Evolutionary conservation across 2,888 invertebrate genomes (phyloP), one percentile per base, ranked within the genome.

Genomic region (Zygothrica quintamaculata): DNA sequence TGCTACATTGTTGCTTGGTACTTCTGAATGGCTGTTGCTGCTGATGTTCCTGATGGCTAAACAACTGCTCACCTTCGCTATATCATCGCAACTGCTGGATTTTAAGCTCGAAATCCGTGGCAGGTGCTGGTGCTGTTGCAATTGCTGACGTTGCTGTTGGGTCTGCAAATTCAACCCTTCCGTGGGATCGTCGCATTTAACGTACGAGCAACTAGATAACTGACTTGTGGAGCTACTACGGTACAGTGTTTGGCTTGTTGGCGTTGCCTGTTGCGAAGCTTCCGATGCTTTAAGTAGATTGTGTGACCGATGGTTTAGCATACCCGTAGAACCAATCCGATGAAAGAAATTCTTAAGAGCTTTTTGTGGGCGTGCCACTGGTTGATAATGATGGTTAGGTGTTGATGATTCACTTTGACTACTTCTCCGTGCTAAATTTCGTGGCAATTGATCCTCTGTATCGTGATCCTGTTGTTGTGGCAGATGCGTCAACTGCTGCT

Each of bases 131-230:
- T 77, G 80, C 33, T 79, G 77, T n/a, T 48, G 67, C 16, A 39
- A 31, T 8, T 60, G 60, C 37, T 53, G 64, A 8, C 48, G 74
- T 5, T 56, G 62, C 42, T 60, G 66, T 5, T 75, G 74, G 33
- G 42, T 44, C 11, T 72, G 79, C 74, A 95, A 92, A 86, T 95
- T 95, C 52, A 95, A 93, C 36, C 95, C 95, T 81, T 95, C 95
- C n/a, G 95, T 94, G 6, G 95, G 95, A 91, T 95, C 95, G 88
- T 95, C 95, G 65, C 95, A 95, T 88, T 95, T 94, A 31, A 95
- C 93, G 87, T 95, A 95, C 15, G 91, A 91, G 69, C 88, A 89
- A 16, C 94, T 94, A 65, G 95, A 94, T 73, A 95, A 90, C 86
- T 95, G 95, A 51, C 95, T 95, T 22, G 95, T 95, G 31, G 95